A percentile compares a stretch with the other conserved stretches of the same genome.
Conservation (phyloP, 2,888 invertebrate species). For the Leptothorax acervorum region DNA sequence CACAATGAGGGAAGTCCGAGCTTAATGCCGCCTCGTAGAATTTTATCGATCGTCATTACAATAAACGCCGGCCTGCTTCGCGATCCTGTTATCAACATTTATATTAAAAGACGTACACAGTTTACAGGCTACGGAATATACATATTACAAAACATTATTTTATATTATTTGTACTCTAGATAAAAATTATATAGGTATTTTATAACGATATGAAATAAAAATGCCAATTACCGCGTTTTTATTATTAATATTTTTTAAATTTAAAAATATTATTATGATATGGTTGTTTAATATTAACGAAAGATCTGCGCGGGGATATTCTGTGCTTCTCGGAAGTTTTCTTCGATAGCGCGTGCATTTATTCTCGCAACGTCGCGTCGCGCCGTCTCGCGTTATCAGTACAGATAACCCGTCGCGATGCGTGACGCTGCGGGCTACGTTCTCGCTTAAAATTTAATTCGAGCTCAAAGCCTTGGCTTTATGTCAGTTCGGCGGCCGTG, state of each 20-base stretch:
- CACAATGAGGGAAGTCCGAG: constrained; percentile 40
- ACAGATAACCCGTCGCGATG: constrained; percentile 16
- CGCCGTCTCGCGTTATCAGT: constrained; percentile 11
- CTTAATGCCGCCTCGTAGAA: constrained; percentile 56
- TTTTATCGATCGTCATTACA: constrained; percentile 33
- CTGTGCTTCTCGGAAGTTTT: not conserved
- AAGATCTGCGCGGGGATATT: not conserved
- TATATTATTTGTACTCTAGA: not conserved
- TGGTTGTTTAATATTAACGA: not conserved
- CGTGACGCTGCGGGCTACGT: constrained; percentile 57
- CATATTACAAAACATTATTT: not conserved
- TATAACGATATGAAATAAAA: not conserved
- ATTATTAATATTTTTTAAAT: not conserved
- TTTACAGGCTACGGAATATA: not conserved
- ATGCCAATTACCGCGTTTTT: not conserved
- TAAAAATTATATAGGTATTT: not conserved
- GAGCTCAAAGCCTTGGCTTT: constrained; percentile 72
- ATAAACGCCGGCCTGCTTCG: constrained; percentile 19
- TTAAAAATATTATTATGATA: not conserved
- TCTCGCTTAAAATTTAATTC: constrained; percentile 74
- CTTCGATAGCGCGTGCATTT: constrained; percentile 18
- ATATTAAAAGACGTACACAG: not conserved
- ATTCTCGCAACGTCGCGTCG: constrained; percentile 16
- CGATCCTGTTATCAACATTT: constrained; percentile 3
- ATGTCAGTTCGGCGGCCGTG: constrained; percentile 68